A percentile compares a stretch with the other conserved stretches of the same genome.
These are phyloP conservation scores for Pygmarrhopalites habei DNA, from an alignment of 1,140 invertebrate genomes.

Conservation along the genomic window DNA sequence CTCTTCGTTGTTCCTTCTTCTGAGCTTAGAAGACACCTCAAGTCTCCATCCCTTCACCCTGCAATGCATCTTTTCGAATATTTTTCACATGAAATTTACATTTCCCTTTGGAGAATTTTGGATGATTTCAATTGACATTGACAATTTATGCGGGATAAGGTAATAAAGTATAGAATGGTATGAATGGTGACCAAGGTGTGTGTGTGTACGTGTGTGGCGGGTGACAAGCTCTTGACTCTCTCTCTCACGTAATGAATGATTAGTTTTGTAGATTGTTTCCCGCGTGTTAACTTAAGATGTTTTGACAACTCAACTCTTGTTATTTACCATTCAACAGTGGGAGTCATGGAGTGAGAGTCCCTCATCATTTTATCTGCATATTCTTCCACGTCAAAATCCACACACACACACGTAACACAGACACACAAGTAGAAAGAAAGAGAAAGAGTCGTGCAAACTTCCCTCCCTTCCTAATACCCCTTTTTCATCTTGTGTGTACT, in stretches of 20 bases:
- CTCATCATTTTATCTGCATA: conserved; percentile 10
- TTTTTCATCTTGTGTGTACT: not conserved
- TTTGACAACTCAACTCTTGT: conserved; percentile 31
- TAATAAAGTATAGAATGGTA: too few relatives aligned
- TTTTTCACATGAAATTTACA: too few relatives aligned
- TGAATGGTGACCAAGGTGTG: too few relatives aligned
- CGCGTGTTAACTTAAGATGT: conserved; percentile 32
- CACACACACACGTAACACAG: conserved; percentile 6
- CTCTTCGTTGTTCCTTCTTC: not conserved
- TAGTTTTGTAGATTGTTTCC: not conserved
- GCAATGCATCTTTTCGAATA: too few relatives aligned
- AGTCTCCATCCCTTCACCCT: too few relatives aligned
- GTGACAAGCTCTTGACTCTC: not conserved
- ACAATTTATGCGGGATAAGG: too few relatives aligned
- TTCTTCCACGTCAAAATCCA: conserved; percentile 4
- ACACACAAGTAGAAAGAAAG: not conserved
- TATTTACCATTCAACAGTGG: conserved; percentile 31
- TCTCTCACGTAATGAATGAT: not conserved
- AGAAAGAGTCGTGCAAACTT: not conserved
- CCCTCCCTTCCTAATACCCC: too few relatives aligned
- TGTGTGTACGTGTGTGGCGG: too few relatives aligned
- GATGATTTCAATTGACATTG: too few relatives aligned
- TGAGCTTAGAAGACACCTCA: too few relatives aligned
- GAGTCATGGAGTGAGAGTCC: conserved; percentile 22
- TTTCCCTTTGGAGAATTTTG: too few relatives aligned